These are phyloP conservation scores for Choloepus hoffmanni DNA, from an alignment of 2,113 vertebrate species.

Conservation along the genomic window DNA sequence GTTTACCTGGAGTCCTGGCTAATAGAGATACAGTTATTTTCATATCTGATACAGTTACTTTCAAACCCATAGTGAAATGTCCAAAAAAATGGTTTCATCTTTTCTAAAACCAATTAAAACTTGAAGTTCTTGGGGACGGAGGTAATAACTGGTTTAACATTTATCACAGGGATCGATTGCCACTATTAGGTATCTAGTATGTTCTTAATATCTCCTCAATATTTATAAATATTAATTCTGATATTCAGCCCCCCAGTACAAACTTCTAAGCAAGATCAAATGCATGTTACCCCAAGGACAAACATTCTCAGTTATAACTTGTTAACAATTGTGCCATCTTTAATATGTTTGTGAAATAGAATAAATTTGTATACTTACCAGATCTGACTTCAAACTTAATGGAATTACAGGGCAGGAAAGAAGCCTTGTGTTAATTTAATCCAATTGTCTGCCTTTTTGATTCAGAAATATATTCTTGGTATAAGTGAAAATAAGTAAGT, in stretches of 20 bases:
- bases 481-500: background rate
- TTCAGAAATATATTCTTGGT: conserved; percentile 15
- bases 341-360: background rate
- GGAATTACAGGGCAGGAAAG: background rate
- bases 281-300: background rate
- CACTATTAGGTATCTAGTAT: background rate
- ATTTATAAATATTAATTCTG: background rate
- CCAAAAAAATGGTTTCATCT: background rate
- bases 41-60: background rate
- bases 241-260: background rate
- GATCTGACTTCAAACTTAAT: background rate
- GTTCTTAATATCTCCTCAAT: background rate
- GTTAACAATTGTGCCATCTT: background rate
- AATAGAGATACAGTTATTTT: background rate
- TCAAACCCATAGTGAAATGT: background rate
- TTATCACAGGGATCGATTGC: background rate
- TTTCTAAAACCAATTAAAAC: background rate
- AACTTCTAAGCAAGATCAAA: background rate
- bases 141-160: background rate
- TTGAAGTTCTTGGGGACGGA: background rate
- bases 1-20: background rate
- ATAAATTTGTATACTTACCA: background rate
- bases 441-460: background rate
- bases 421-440: background rate
- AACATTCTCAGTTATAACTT: background rate